Conservation (phyloP, 2,113 vertebrate genomes). For the Xiphias gladius region DNA sequence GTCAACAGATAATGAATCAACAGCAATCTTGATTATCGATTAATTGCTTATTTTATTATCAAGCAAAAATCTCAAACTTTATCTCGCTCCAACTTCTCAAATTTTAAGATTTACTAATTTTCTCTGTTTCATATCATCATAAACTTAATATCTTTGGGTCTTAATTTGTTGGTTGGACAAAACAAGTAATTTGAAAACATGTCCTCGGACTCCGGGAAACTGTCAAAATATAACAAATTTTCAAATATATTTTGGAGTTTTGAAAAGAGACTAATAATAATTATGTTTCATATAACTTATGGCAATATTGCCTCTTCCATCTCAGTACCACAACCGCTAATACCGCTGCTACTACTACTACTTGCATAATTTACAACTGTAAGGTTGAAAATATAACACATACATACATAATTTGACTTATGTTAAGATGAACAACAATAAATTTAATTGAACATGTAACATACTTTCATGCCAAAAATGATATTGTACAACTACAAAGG, state of each 20-base stretch:
- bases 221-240: neutral
- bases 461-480: neutral
- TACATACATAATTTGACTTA: too few relatives aligned
- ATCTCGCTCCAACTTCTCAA: neutral
- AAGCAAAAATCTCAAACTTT: neutral
- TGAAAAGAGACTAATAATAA: neutral
- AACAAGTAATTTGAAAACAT: neutral
- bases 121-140: neutral
- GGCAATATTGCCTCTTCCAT: neutral
- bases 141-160: neutral
- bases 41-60: neutral
- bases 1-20: neutral
- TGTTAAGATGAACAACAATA: too few relatives aligned
- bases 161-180: neutral
- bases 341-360: neutral
- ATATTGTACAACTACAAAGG: neutral
- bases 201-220: neutral
- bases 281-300: neutral
- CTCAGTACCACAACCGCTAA: neutral
- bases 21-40: neutral
- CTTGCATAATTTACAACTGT: neutral
- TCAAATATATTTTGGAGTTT: neutral
- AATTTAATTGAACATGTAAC: too few relatives aligned
- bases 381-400: neutral
- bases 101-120: neutral